Base-by-base conservation (phyloP, 1,140 invertebrate genomes). In the Panagrolaimus sp. region DNA sequence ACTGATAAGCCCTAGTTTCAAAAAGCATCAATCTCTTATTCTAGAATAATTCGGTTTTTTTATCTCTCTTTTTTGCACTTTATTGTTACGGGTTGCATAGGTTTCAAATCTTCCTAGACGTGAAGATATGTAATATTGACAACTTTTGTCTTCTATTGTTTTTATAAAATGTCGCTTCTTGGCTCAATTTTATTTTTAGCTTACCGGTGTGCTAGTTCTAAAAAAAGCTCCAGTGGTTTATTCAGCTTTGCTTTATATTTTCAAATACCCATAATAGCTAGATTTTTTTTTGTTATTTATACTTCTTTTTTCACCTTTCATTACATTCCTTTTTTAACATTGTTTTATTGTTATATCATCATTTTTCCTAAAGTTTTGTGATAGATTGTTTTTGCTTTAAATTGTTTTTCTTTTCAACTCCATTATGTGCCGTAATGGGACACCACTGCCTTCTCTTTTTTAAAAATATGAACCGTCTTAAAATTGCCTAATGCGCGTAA, bases 161-260 rank as follows among this genome's bases (percentile, higher is more conserved):
- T n/a, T 57, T 57, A 20, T 25, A 5, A 11, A 13, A 57, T 20
- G 27, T 57, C 20, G 51, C 51, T 57, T 57, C 20, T 38, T 57
- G 27, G 51, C 51, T 57, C 51, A 57, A 57, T 57, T 25, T 57
- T 38, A 4, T 38, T 38, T 57, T 57, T 57, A 57, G 51, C 51
- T 57, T 57, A 57, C 51, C 51, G 51, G 51, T 57, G 51, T 27
- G 51, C 51, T 57, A 57, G 51, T 57, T 20, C 27, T 57, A 38
- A 38, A 38, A 38, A 57, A 57, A 57, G 51, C 51, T 57, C 51
- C 51, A 25, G 51, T 57, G 51, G 51, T 38, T 38, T 38, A 57
- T 57, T 27, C 51, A 20, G 51, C 20, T 57, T 27, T 57, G 51
- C 51, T 57, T 57, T 57, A 57, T 38, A 7, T 38, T n/a, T 38